phyloP scores from a whole-genome alignment of 2,888 invertebrate species.

The Torymus aiolomorphi region DNA sequence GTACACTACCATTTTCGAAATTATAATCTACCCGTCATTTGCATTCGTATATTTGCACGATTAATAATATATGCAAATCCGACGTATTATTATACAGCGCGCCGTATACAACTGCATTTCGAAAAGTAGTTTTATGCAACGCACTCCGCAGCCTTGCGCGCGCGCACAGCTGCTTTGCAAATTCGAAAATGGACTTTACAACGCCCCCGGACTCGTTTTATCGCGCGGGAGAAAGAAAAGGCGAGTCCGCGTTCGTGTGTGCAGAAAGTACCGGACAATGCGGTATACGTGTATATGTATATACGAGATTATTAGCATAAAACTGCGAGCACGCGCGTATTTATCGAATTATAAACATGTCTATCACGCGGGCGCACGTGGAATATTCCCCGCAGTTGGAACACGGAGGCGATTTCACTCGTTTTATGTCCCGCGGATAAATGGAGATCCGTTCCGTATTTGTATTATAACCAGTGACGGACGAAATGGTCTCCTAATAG shows the following conservation, averaged over 20 bases:
- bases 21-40: too few species aligned
- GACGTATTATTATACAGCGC: too few species aligned
- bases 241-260: too few species aligned
- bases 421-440: not conserved
- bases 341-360: not conserved
- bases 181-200: slow-evolving; percentile 6
- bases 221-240: not conserved
- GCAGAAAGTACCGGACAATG: too few species aligned
- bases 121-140: slow-evolving; percentile 8
- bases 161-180: not conserved
- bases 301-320: too few species aligned
- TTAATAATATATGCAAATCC: too few species aligned
- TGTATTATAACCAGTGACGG: slow-evolving; percentile 3
- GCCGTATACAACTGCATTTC: too few species aligned
- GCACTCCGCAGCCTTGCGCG: not conserved
- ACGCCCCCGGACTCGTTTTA: slow-evolving; percentile 20
- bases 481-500: slow-evolving; percentile 13
- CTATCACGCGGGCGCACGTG: not conserved
- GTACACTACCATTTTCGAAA: too few species aligned
- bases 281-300: too few species aligned
- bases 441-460: slow-evolving; percentile 14
- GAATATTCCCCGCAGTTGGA: slow-evolving; percentile 2
- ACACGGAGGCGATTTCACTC: slow-evolving; percentile 34
- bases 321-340: too few species aligned
- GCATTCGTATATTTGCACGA: too few species aligned